These are phyloP conservation scores for Pseudochirops corinnae DNA, from an alignment of 2,797 vertebrate species.

Conservation along the genomic window DNA sequence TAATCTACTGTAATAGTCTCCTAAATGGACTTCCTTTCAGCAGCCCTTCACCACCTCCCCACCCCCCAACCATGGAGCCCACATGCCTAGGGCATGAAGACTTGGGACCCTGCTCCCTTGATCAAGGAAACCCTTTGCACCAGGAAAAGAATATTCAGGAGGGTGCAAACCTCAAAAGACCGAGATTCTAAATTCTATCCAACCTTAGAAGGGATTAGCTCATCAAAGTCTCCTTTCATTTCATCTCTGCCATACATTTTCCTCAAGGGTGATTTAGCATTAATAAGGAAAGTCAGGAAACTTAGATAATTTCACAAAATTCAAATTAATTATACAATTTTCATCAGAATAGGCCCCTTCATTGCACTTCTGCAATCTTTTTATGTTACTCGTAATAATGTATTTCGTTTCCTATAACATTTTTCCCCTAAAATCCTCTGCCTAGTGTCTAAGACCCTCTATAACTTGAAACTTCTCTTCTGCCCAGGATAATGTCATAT, in stretches of 20 bases:
- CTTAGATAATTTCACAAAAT: not conserved
- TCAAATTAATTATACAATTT: not conserved
- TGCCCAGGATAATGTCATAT: not conserved
- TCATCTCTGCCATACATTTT: not conserved
- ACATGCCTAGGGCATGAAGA: not conserved
- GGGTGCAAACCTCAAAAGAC: not conserved
- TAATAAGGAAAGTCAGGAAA: not conserved
- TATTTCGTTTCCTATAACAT: not conserved
- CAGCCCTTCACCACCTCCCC: not conserved
- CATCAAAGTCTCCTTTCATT: not conserved
- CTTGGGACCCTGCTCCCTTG: not conserved
- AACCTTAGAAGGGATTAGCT: not conserved
- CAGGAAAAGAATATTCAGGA: not conserved
- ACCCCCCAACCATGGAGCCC: not conserved
- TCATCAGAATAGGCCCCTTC: not conserved
- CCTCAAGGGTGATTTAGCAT: not conserved
- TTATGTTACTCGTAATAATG: not conserved
- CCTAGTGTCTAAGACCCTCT: not conserved
- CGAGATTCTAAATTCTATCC: not conserved
- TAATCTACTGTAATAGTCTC: not conserved
- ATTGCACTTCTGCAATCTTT: not conserved
- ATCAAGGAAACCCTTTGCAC: not conserved
- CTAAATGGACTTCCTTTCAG: not conserved
- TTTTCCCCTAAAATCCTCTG: not conserved
- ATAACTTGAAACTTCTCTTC: not conserved